These are phyloP conservation scores for Caenorhabditis japonica DNA, from an alignment of 2,888 invertebrate genomes.

Conservation along the genomic window DNA sequence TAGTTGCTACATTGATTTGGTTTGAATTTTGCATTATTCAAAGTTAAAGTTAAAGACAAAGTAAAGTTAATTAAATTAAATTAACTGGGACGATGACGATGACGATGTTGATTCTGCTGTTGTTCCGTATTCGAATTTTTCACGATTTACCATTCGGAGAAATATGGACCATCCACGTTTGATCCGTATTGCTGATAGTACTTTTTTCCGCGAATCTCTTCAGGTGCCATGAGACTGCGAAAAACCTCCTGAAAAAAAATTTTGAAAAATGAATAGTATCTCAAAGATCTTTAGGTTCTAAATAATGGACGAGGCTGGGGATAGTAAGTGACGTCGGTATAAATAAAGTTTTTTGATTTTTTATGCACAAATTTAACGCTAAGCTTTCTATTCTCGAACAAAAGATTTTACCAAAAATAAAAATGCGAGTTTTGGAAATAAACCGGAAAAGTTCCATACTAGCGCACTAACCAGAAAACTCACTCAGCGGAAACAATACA, in stretches of 20 bases:
- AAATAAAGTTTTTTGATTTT: slow-evolving; percentile 27
- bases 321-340: slow-evolving; percentile 17
- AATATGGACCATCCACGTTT: slow-evolving; percentile 20
- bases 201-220: slow-evolving; percentile 48
- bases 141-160: slow-evolving; percentile 21
- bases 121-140: neutral
- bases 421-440: too few species aligned
- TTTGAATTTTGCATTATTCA: too few species aligned
- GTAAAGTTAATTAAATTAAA: too few species aligned
- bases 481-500: slow-evolving; percentile 15
- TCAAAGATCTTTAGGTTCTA: neutral
- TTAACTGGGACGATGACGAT: too few species aligned
- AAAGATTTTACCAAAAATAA: too few species aligned
- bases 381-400: too few species aligned
- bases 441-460: too few species aligned
- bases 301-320: slow-evolving; percentile 1
- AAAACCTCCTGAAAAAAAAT: slow-evolving; percentile 46
- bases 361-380: slow-evolving; percentile 13
- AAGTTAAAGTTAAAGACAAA: too few species aligned
- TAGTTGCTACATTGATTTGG: too few species aligned
- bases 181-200: slow-evolving; percentile 38
- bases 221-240: slow-evolving; percentile 46
- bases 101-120: neutral
- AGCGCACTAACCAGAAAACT: neutral
- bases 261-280: neutral